Percentiles rank a stretch among this genome's conserved stretches.
phyloP scores from a whole-genome alignment of 2,888 invertebrate genomes.

The Cylindroiulus punctatus region DNA sequence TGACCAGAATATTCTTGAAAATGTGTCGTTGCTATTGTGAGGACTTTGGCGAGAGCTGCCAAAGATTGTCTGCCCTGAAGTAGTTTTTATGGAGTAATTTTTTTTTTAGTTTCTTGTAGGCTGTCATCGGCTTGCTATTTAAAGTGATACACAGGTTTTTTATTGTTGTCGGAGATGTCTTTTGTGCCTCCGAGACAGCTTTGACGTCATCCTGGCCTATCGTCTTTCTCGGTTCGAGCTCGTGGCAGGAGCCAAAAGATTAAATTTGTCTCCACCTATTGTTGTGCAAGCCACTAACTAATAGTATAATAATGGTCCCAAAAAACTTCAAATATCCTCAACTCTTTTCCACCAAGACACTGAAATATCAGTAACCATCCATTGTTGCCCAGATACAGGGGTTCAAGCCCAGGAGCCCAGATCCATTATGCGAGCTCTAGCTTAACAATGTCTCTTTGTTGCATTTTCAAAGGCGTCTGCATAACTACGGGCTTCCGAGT shows the following conservation, averaged over 20 bases:
- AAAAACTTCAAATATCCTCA: too few relatives aligned
- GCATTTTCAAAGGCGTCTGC: neutral
- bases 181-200: neutral
- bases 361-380: neutral
- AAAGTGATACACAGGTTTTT: neutral
- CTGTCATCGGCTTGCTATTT: neutral
- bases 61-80: too few relatives aligned
- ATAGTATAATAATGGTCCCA: too few relatives aligned
- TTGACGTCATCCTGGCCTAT: neutral
- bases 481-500: neutral
- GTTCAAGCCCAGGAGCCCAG: neutral
- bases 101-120: neutral
- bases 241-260: neutral
- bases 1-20: too few relatives aligned
- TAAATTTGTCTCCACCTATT: neutral
- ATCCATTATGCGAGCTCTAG: neutral
- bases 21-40: too few relatives aligned
- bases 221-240: neutral
- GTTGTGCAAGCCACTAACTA: too few relatives aligned
- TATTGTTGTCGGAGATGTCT: neutral
- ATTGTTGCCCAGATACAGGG: neutral
- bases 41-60: too few relatives aligned
- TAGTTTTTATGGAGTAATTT: too few relatives aligned
- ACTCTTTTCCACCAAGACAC: too few relatives aligned
- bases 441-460: constrained; percentile 6